Conservation (phyloP, 2,113 vertebrate genomes). For the Bos indicus region DNA sequence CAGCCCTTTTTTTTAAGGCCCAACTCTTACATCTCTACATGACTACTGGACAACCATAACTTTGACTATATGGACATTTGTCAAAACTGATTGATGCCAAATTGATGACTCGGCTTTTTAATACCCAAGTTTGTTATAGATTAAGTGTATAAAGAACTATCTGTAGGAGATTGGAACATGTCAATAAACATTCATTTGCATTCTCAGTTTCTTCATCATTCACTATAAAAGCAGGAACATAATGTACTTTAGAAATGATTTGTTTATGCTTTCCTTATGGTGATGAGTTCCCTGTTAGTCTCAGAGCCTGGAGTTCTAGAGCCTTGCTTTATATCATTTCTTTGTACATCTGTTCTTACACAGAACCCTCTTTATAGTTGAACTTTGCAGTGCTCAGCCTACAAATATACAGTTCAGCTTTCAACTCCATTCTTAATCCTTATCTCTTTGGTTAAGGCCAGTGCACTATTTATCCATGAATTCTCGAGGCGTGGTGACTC, state of each 20-base stretch:
- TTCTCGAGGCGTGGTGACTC: not conserved
- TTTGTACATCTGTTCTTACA: not conserved
- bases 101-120: not conserved
- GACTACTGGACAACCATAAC: not conserved
- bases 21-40: not conserved
- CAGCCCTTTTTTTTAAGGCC: not conserved
- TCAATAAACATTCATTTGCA: not conserved
- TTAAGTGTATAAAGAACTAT: not conserved
- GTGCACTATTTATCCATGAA: not conserved
- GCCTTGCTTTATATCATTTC: not conserved
- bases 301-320: not conserved
- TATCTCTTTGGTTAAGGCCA: slow-evolving; percentile 9
- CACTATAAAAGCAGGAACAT: not conserved
- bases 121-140: not conserved
- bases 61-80: not conserved
- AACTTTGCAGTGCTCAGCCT: not conserved
- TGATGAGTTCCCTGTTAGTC: not conserved
- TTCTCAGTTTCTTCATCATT: not conserved
- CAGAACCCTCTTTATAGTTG: not conserved
- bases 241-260: not conserved
- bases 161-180: not conserved
- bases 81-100: no score
- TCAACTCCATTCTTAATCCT: not conserved
- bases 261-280: not conserved
- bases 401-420: not conserved